phyloP scores from a whole-genome alignment of 2,797 vertebrate species.

The Notolepis coatsorum region DNA sequence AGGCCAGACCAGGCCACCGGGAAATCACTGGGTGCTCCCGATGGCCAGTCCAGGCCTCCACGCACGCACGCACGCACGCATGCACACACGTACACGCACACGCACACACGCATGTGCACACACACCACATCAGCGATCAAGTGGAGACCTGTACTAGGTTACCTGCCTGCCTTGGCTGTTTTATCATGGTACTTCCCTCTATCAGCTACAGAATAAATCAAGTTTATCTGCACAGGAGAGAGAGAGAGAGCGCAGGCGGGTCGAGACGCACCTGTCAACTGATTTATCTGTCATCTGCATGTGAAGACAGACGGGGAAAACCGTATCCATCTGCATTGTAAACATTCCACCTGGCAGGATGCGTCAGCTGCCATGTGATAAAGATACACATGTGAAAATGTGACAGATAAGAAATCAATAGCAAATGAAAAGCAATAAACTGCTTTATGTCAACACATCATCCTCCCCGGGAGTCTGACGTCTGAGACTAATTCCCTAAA shows the following conservation, averaged over 20 bases:
- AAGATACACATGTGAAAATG: neutral
- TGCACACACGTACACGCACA: neutral
- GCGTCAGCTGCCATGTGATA: neutral
- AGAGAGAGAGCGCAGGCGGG: neutral
- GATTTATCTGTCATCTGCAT: neutral
- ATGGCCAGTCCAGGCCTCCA: no score
- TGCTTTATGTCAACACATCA: neutral
- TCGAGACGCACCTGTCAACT: neutral
- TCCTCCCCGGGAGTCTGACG: neutral
- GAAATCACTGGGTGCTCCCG: no score
- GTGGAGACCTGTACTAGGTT: constrained; percentile 9
- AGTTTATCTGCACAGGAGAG: neutral
- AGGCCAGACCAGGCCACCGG: no score
- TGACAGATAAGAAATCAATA: neutral
- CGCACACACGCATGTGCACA: neutral
- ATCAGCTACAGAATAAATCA: neutral
- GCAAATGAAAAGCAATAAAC: neutral
- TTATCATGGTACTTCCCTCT: neutral
- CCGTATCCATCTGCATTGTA: neutral
- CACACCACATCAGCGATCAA: neutral
- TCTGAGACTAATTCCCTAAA: no score
- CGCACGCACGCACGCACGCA: neutral
- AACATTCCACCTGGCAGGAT: neutral
- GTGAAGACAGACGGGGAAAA: neutral
- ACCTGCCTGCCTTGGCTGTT: neutral